phyloP scores from a whole-genome alignment of 2,888 invertebrate species.

The Lapara coniferarum region DNA sequence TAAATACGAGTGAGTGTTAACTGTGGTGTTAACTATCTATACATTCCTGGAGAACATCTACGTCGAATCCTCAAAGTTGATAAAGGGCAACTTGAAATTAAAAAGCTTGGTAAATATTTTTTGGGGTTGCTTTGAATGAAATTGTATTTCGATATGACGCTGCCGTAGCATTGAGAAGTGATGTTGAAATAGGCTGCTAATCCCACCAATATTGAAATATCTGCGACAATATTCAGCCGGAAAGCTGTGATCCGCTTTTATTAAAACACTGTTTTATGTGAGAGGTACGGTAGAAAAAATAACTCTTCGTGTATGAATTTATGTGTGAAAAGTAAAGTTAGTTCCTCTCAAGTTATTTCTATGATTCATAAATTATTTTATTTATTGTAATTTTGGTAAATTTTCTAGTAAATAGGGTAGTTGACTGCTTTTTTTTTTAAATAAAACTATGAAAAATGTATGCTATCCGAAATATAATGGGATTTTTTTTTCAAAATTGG shows the following conservation, averaged over 20 bases:
- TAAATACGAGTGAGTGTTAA: too few relatives aligned
- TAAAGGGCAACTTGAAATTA: constrained; percentile 60
- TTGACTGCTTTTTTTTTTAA: too few relatives aligned
- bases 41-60: background rate
- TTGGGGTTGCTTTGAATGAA: constrained; percentile 69
- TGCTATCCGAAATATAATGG: too few relatives aligned
- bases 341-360: background rate
- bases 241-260: constrained; percentile 78
- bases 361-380: too few relatives aligned
- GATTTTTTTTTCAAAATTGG: too few relatives aligned
- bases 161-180: constrained; percentile 69
- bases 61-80: constrained; percentile 36
- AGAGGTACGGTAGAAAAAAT: constrained; percentile 64
- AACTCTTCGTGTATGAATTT: constrained; percentile 33
- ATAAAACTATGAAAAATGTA: too few relatives aligned
- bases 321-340: background rate
- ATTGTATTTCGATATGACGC: constrained; percentile 78
- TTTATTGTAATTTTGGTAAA: too few relatives aligned
- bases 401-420: too few relatives aligned
- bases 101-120: constrained; percentile 77
- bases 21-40: too few relatives aligned
- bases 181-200: constrained; percentile 82
- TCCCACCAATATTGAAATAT: constrained; percentile 83
- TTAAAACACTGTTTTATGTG: constrained; percentile 76
- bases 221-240: constrained; percentile 79